Evolutionary conservation across 2,888 invertebrate species (phyloP).

Genomic region (Resseliella maxima): DNA sequence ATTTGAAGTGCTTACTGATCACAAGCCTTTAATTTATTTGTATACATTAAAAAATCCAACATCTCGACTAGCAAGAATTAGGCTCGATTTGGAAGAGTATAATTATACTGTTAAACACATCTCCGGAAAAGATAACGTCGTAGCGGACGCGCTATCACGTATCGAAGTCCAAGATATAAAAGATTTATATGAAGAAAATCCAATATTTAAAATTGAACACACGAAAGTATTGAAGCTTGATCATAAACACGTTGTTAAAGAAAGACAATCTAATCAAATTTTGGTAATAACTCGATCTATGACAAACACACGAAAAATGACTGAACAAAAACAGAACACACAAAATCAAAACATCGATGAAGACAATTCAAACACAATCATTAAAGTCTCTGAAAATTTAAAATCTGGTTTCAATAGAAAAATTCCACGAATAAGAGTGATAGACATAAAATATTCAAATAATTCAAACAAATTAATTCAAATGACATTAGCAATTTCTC

Average conservation of each 20-base stretch:
- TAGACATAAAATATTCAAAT: too few relatives aligned
- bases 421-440: too few relatives aligned
- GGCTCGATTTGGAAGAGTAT: constrained; percentile 60
- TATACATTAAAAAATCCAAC: constrained; percentile 60
- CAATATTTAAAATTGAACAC: neutral
- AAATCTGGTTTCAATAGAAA: too few relatives aligned
- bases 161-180: too few relatives aligned
- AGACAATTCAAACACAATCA: neutral
- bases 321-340: too few relatives aligned
- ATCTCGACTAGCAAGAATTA: constrained; percentile 61
- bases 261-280: too few relatives aligned
- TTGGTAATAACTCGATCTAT: constrained; percentile 5
- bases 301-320: neutral
- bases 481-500: too few relatives aligned
- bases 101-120: constrained; percentile 60
- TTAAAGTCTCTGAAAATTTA: neutral
- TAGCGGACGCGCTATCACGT: too few relatives aligned
- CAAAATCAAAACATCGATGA: neutral
- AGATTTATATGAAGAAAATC: constrained; percentile 1
- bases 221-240: neutral
- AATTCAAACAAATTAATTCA: too few relatives aligned
- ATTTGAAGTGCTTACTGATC: constrained; percentile 60
- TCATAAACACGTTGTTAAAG: too few relatives aligned
- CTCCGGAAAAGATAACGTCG: constrained; percentile 59
- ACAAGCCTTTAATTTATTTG: constrained; percentile 60